phyloP scores from a whole-genome alignment of 2,888 invertebrate species.

The Morpho helenor region DNA sequence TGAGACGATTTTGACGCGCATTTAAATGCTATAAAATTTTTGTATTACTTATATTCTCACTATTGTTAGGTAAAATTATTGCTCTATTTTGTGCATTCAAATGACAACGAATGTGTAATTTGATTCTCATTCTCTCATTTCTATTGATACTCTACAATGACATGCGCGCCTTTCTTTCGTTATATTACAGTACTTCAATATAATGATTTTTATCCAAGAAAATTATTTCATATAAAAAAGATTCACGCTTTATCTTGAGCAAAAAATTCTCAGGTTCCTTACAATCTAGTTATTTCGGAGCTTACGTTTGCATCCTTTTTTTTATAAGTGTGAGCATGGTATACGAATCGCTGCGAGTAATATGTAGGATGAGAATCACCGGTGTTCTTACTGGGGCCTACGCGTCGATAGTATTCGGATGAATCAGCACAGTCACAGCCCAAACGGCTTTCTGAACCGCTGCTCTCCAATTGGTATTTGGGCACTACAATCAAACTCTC shows the following conservation, averaged over 20 bases:
- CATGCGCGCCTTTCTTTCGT: not conserved
- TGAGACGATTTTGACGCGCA: constrained; percentile 14
- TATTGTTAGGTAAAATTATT: constrained; percentile 14
- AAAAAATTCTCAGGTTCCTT: constrained; percentile 39
- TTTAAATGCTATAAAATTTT: constrained; percentile 13
- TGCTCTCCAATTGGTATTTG: constrained; percentile 80
- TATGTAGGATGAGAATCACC: constrained; percentile 57
- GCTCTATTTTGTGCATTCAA: constrained; percentile 15
- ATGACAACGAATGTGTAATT: not conserved
- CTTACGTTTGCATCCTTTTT: constrained; percentile 79
- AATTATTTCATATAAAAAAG: constrained; percentile 2
- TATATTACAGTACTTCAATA: not conserved
- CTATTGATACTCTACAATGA: not conserved
- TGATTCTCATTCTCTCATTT: not conserved
- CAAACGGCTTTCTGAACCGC: constrained; percentile 82
- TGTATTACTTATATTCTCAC: constrained; percentile 9
- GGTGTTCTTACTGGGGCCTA: constrained; percentile 51
- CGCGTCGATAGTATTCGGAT: constrained; percentile 60
- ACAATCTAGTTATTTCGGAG: constrained; percentile 85
- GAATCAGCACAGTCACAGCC: constrained; percentile 85
- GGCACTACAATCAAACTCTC: constrained; percentile 86
- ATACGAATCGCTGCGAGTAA: constrained; percentile 68
- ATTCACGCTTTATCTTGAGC: constrained; percentile 26
- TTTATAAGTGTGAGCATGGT: constrained; percentile 72
- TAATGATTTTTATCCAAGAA: not conserved